A percentile compares a stretch with the other conserved stretches of the same genome.
Evolutionary conservation across 2,113 vertebrate species (phyloP).

Genomic region (Panthera leo): DNA sequence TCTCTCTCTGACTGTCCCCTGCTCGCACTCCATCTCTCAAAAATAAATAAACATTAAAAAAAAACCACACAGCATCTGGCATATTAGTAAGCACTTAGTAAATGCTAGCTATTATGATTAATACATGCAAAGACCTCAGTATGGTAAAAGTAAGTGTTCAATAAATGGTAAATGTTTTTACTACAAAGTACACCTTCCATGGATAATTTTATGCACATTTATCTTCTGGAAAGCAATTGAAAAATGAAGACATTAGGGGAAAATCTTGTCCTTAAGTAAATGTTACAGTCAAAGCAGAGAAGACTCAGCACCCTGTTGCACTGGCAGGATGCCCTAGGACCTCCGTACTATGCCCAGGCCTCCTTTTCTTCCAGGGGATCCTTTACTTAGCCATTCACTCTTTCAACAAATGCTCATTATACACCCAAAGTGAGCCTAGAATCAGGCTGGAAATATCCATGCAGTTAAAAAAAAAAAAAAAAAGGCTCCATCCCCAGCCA

Average conservation of each 20-base stretch:
- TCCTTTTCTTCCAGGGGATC: neutral
- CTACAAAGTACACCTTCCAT: conserved; percentile 26
- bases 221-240: conserved; percentile 53
- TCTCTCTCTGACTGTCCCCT: too few species aligned
- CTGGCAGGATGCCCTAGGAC: neutral
- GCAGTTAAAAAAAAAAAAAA: neutral
- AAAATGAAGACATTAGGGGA: conserved; percentile 10
- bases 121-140: conserved; percentile 22
- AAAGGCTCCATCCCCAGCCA: neutral
- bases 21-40: too few species aligned
- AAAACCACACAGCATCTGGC: neutral
- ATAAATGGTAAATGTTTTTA: conserved; percentile 44
- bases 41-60: too few species aligned
- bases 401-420: neutral
- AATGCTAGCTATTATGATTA: conserved; percentile 6
- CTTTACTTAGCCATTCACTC: neutral
- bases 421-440: neutral
- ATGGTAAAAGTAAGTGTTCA: conserved; percentile 45
- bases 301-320: neutral
- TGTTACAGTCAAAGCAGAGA: neutral
- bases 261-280: conserved; percentile 35
- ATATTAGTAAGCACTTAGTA: neutral
- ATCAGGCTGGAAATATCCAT: neutral
- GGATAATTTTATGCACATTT: conserved; percentile 37
- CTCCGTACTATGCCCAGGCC: neutral